phyloP scores from a whole-genome alignment of 2,888 invertebrate genomes.

The Cheilosia urbana region DNA sequence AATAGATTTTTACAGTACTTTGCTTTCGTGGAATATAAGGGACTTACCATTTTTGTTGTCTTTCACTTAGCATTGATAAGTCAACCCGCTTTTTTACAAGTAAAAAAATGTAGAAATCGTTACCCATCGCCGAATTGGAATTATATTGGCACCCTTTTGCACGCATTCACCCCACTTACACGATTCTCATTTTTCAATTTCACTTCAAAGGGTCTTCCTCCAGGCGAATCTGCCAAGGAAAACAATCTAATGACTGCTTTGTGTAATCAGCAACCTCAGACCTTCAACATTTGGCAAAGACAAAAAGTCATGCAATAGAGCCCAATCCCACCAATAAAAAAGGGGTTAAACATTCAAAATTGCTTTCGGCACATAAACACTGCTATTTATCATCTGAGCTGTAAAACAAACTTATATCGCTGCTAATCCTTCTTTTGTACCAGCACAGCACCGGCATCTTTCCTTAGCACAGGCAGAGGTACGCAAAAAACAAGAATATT shows the following conservation, averaged over 20 bases:
- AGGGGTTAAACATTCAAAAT: slow-evolving; percentile 39
- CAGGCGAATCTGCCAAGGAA: slow-evolving; percentile 15
- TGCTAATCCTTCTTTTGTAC: slow-evolving; percentile 53
- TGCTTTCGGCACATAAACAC: slow-evolving; percentile 40
- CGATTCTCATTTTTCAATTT: slow-evolving; percentile 20
- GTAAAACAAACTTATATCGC: slow-evolving; percentile 65
- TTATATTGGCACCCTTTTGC: too few relatives aligned
- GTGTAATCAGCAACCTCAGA: slow-evolving; percentile 40
- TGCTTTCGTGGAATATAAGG: too few relatives aligned
- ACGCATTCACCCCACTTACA: too few relatives aligned
- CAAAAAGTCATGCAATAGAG: slow-evolving; percentile 27
- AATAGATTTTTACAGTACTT: too few relatives aligned
- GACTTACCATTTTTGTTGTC: too few relatives aligned
- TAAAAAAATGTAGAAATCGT: too few relatives aligned
- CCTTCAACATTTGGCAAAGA: background rate
- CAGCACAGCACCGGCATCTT: slow-evolving; percentile 10
- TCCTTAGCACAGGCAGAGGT: background rate
- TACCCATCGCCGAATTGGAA: too few relatives aligned
- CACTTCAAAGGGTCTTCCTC: background rate
- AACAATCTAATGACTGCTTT: slow-evolving; percentile 47
- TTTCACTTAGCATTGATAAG: too few relatives aligned
- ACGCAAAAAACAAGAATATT: slow-evolving; percentile 44
- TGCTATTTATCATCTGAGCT: slow-evolving; percentile 47
- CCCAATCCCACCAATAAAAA: slow-evolving; percentile 7
- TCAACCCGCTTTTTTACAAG: too few relatives aligned